Conservation (phyloP, 2,113 vertebrate species). For the Rhagologus leucostigma region DNA sequence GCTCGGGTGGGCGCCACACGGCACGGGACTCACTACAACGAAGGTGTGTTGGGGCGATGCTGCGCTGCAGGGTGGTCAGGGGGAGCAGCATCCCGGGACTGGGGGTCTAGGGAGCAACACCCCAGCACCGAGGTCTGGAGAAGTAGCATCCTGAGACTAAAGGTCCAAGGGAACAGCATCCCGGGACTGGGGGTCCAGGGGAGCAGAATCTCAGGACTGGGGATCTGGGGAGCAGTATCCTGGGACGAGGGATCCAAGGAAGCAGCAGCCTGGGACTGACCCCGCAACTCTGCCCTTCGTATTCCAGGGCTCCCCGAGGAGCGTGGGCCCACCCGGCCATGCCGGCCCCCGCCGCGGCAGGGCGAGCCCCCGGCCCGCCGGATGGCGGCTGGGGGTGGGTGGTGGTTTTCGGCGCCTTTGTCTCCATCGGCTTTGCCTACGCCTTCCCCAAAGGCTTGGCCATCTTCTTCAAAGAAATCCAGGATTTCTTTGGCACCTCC, state of each 20-base stretch:
- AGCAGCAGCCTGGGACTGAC: not conserved
- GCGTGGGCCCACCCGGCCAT: not conserved
- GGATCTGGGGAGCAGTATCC: not conserved
- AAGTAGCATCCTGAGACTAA: fast-evolving
- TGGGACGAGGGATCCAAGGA: fast-evolving
- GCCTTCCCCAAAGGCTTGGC: slow-evolving; percentile 81
- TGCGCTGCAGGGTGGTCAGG: fast-evolving
- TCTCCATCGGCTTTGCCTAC: slow-evolving; percentile 81
- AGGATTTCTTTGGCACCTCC: slow-evolving; percentile 76
- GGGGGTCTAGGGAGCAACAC: not conserved
- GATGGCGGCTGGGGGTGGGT: slow-evolving; percentile 82
- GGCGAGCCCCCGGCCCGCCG: slow-evolving; percentile 42
- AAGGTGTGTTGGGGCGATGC: not conserved
- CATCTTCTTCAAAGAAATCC: slow-evolving; percentile 83
- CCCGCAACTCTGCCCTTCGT: not conserved
- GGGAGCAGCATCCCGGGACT: not conserved
- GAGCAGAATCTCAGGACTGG: not conserved
- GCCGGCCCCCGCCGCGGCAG: not conserved
- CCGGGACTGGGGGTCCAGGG: fast-evolving
- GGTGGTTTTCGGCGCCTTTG: slow-evolving; percentile 76
- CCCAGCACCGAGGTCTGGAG: no score
- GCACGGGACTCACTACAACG: fast-evolving
- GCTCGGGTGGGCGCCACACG: fast-evolving
- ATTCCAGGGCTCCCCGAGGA: slow-evolving; percentile 23
- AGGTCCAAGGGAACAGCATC: no score